phyloP scores from a whole-genome alignment of 2,797 vertebrate genomes.

The Enteromius paludinosus region DNA sequence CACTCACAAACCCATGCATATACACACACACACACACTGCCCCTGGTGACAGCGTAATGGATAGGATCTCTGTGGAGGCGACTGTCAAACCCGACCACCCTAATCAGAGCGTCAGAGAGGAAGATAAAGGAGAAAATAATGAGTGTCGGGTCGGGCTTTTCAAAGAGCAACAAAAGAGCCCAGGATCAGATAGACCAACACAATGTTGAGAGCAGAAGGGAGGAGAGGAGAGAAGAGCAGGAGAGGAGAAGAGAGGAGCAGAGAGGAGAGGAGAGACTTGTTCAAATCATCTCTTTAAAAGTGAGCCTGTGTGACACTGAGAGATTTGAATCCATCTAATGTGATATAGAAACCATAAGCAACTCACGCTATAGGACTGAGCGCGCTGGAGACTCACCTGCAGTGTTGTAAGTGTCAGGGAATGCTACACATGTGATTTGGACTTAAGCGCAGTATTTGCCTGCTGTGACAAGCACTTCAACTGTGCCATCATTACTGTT shows the following conservation, averaged over 20 bases:
- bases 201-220: constrained; percentile 78
- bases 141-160: constrained; percentile 83
- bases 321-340: constrained; percentile 18
- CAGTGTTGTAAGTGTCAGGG: neutral
- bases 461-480: neutral
- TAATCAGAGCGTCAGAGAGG: constrained; percentile 84
- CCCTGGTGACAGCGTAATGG: constrained; percentile 88
- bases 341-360: neutral
- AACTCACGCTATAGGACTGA: neutral
- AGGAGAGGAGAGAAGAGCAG: constrained; percentile 66
- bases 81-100: constrained; percentile 86
- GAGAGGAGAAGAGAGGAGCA: constrained; percentile 28
- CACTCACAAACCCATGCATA: constrained; percentile 21
- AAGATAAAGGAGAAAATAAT: constrained; percentile 90
- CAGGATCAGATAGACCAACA: constrained; percentile 82
- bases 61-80: constrained; percentile 88
- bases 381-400: neutral
- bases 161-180: constrained; percentile 80
- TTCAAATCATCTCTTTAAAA: constrained; percentile 20
- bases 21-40: constrained; percentile 62
- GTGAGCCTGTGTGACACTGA: neutral
- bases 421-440: constrained; percentile 18
- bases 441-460: neutral
- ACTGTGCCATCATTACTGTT: neutral
- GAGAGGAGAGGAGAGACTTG: neutral